Conservation (phyloP, 2,113 vertebrate genomes). For the Menidia beryllina region DNA sequence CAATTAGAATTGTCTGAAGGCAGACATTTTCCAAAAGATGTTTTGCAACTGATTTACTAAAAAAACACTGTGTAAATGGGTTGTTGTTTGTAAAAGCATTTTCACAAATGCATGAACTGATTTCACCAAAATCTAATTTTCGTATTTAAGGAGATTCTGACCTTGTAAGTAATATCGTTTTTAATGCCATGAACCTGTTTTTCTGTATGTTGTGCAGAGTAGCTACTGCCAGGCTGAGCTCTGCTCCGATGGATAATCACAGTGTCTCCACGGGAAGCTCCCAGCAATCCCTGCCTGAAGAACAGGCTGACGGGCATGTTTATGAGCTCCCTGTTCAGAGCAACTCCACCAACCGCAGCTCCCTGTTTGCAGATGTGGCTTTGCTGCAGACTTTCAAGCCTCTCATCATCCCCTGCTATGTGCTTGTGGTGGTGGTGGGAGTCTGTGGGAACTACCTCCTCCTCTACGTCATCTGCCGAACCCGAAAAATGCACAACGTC, state of each 20-base stretch:
- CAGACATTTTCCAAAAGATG: conserved; percentile 23
- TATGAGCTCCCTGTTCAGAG: conserved; percentile 77
- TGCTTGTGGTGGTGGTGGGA: conserved; percentile 82
- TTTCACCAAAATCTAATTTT: not conserved
- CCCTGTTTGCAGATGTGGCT: conserved; percentile 84
- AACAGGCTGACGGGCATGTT: conserved; percentile 70
- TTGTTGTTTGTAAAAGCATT: conserved; percentile 27
- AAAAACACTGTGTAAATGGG: not conserved
- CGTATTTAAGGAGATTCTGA: conserved; percentile 6
- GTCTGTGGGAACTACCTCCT: conserved; percentile 87
- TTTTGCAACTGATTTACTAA: not conserved
- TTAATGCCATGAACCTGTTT: not conserved
- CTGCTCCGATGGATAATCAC: conserved; percentile 62
- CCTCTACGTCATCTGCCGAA: conserved; percentile 85
- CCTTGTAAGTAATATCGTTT: not conserved
- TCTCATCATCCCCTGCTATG: conserved; percentile 86
- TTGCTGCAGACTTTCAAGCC: conserved; percentile 86
- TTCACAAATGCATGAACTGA: conserved; percentile 28
- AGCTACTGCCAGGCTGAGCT: conserved; percentile 11
- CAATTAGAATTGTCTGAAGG: not conserved
- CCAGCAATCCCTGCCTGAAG: conserved; percentile 43
- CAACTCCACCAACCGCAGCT: conserved; percentile 78
- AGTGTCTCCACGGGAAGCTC: conserved; percentile 32
- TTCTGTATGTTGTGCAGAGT: conserved; percentile 8
- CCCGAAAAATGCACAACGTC: conserved; percentile 87